Evolutionary conservation across 2,888 invertebrate species (phyloP).

Genomic region (Endotricha flammealis): DNA sequence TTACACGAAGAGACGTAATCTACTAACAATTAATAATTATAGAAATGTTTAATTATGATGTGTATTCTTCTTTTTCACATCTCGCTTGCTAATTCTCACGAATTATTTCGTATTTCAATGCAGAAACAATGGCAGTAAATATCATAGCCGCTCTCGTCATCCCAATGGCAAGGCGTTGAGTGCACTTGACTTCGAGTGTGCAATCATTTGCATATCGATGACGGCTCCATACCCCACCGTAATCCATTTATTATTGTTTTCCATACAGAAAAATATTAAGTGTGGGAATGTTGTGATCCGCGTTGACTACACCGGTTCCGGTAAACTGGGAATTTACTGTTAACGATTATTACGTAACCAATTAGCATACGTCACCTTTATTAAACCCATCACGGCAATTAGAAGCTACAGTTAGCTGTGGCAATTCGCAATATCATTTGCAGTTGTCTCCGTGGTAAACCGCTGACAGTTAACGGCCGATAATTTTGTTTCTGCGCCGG

Average conservation of each 20-base stretch:
- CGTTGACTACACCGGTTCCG: too few species aligned
- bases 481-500: conserved; percentile 64
- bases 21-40: too few species aligned
- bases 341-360: conserved; percentile 2
- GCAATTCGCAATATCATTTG: conserved; percentile 16
- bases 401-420: conserved; percentile 2
- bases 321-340: too few species aligned
- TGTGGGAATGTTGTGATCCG: conserved; percentile 12
- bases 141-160: conserved; percentile 46
- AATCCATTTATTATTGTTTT: neutral
- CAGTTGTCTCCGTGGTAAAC: conserved; percentile 47
- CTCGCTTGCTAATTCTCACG: conserved; percentile 19
- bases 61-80: too few species aligned
- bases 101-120: conserved; percentile 24
- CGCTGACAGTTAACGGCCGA: conserved; percentile 57
- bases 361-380: conserved; percentile 2
- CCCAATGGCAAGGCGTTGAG: conserved; percentile 35
- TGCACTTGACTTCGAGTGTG: conserved; percentile 46
- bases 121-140: conserved; percentile 60
- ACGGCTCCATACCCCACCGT: conserved; percentile 20
- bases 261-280: neutral
- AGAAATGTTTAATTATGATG: too few species aligned
- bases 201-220: conserved; percentile 72
- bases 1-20: too few species aligned
- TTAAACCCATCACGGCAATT: conserved; percentile 1